A percentile compares a stretch with the other conserved stretches of the same genome.
phyloP scores from a whole-genome alignment of 2,797 vertebrate genomes.

The Alectoris magna region DNA sequence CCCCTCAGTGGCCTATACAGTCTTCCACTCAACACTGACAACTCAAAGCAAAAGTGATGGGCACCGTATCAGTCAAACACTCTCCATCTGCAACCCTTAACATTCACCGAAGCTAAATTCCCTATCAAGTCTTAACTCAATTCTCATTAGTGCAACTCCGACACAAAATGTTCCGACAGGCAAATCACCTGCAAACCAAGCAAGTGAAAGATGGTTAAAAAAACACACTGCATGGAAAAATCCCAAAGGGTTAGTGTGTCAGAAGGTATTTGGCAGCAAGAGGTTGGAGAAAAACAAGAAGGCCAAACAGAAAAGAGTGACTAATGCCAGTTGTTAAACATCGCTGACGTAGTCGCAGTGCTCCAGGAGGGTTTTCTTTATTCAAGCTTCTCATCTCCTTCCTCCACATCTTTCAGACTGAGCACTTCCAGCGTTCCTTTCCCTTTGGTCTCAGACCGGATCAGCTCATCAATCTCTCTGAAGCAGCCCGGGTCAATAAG shows the following conservation, averaged over 20 bases:
- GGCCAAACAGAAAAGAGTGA: background rate
- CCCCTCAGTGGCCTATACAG: background rate
- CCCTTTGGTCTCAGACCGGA: conserved; percentile 94
- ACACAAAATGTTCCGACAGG: background rate
- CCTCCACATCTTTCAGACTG: conserved; percentile 95
- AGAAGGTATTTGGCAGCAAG: conserved; percentile 52
- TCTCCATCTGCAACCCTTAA: background rate
- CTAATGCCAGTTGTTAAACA: background rate
- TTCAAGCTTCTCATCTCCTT: conserved; percentile 95
- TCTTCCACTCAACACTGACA: background rate
- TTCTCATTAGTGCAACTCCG: background rate
- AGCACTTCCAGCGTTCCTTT: conserved; percentile 92
- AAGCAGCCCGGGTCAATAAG: conserved; percentile 96
- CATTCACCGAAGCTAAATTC: background rate
- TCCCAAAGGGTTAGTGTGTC: conserved; percentile 16
- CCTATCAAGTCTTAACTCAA: background rate
- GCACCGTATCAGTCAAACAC: background rate
- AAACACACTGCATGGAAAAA: conserved; percentile 7
- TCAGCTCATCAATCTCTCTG: conserved; percentile 96
- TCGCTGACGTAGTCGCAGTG: background rate
- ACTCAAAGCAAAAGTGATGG: background rate
- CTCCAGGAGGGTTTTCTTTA: background rate
- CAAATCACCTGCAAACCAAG: background rate
- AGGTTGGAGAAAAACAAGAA: conserved; percentile 19
- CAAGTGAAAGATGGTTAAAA: background rate